Conservation (phyloP, 2,113 vertebrate genomes). For the Choloepus hoffmanni region DNA sequence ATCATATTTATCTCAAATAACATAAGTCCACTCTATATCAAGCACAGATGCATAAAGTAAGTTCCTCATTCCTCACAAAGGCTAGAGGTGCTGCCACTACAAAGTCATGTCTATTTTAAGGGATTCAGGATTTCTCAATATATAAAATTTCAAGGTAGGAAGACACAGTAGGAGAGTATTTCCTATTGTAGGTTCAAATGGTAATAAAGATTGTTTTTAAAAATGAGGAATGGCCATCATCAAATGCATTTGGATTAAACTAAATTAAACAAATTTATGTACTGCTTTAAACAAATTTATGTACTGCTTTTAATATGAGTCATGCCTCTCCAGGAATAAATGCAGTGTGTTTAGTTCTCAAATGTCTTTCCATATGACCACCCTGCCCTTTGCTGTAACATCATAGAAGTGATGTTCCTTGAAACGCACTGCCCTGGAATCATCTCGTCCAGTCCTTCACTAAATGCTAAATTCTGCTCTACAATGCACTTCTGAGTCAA, state of each 20-base stretch:
- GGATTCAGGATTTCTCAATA: neutral
- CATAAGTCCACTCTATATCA: neutral
- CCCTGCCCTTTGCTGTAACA: neutral
- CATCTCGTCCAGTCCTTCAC: neutral
- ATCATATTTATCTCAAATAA: neutral
- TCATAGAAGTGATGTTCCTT: neutral
- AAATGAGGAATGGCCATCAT: neutral
- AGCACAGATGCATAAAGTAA: neutral
- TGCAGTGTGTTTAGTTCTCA: neutral
- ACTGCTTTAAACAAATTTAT: neutral
- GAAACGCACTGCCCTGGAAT: neutral
- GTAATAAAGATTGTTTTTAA: neutral
- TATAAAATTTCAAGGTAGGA: neutral
- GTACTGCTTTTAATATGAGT: slow-evolving; percentile 20
- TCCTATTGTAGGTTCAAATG: neutral
- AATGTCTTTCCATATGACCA: neutral
- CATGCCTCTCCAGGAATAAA: neutral
- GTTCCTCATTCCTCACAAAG: neutral
- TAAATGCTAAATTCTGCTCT: neutral
- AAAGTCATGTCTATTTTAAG: neutral
- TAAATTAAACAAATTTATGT: neutral
- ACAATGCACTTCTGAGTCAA: neutral
- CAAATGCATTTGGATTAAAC: slow-evolving; percentile 12
- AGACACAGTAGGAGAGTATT: neutral
- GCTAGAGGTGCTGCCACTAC: neutral